A percentile compares a stretch with the other conserved stretches of the same genome.
phyloP scores from a whole-genome alignment of 2,888 invertebrate species.

The Limnephilus marmoratus region DNA sequence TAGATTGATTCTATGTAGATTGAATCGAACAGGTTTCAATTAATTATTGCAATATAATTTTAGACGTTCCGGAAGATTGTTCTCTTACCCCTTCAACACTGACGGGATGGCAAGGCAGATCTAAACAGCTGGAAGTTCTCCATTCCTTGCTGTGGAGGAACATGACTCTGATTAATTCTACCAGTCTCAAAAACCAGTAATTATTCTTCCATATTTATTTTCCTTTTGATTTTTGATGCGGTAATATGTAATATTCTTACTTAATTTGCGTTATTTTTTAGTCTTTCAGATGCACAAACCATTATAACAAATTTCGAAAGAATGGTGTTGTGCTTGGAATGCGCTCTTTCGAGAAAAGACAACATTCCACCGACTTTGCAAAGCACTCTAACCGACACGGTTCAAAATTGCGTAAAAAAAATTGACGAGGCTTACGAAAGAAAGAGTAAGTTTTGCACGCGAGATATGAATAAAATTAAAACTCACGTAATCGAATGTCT shows the following conservation, averaged over 20 bases:
- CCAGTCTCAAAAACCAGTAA: conserved; percentile 46
- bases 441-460: conserved; percentile 57
- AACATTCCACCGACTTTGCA: neutral
- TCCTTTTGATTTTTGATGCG: neutral
- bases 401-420: conserved; percentile 60
- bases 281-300: conserved; percentile 54
- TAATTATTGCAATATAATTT: conserved; percentile 60
- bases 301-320: conserved; percentile 62
- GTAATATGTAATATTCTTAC: neutral
- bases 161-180: conserved; percentile 70
- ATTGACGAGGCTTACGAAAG: conserved; percentile 60
- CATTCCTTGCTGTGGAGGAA: conserved; percentile 81
- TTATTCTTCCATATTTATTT: neutral
- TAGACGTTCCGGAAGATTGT: conserved; percentile 72
- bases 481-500: conserved; percentile 64
- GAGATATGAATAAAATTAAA: conserved; percentile 64
- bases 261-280: conserved; percentile 54
- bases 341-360: conserved; percentile 51
- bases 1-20: neutral
- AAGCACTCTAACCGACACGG: conserved; percentile 11
- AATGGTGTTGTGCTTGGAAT: conserved; percentile 56
- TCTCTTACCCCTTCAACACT: conserved; percentile 72
- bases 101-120: conserved; percentile 75
- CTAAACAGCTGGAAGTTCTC: conserved; percentile 74
- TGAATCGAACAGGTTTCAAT: conserved; percentile 25